Conservation (phyloP, 2,113 vertebrate species). For the Clinocottus analis region DNA sequence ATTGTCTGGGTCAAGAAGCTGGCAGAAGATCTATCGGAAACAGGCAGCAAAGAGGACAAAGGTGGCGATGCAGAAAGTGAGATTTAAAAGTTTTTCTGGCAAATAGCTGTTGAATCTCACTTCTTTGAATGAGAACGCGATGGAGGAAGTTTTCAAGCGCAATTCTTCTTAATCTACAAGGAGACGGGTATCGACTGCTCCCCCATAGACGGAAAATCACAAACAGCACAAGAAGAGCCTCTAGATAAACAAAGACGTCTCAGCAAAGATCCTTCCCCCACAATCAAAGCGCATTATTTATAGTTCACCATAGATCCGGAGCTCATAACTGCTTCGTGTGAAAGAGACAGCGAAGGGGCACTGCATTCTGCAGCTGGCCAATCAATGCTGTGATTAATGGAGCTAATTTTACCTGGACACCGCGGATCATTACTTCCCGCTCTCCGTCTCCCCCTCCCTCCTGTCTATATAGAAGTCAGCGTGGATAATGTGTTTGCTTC, state of each 20-base stretch:
- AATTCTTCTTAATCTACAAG: slow-evolving; percentile 65
- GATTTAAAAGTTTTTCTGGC: slow-evolving; percentile 51
- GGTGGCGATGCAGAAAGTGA: slow-evolving; percentile 29
- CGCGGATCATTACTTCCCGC: slow-evolving; percentile 76
- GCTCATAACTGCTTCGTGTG: slow-evolving; percentile 28
- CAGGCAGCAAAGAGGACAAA: slow-evolving; percentile 7
- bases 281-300: slow-evolving; percentile 62
- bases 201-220: slow-evolving; percentile 42
- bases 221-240: slow-evolving; percentile 30
- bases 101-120: slow-evolving; percentile 14
- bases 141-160: slow-evolving; percentile 41
- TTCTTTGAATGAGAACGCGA: slow-evolving; percentile 24
- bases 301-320: slow-evolving; percentile 30
- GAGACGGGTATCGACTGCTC: slow-evolving; percentile 62
- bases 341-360: slow-evolving; percentile 30
- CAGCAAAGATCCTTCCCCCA: slow-evolving; percentile 23
- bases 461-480: slow-evolving; percentile 39
- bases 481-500: slow-evolving; percentile 63
- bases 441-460: slow-evolving; percentile 56
- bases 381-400: slow-evolving; percentile 84
- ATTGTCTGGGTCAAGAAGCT: slow-evolving; percentile 25
- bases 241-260: slow-evolving; percentile 47
- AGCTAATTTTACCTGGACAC: slow-evolving; percentile 80
- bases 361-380: slow-evolving; percentile 53
- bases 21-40: slow-evolving; percentile 30